A percentile compares a stretch with the other conserved stretches of the same genome.
phyloP scores from a whole-genome alignment of 2,797 vertebrate genomes.

The Esox masquinongy region DNA sequence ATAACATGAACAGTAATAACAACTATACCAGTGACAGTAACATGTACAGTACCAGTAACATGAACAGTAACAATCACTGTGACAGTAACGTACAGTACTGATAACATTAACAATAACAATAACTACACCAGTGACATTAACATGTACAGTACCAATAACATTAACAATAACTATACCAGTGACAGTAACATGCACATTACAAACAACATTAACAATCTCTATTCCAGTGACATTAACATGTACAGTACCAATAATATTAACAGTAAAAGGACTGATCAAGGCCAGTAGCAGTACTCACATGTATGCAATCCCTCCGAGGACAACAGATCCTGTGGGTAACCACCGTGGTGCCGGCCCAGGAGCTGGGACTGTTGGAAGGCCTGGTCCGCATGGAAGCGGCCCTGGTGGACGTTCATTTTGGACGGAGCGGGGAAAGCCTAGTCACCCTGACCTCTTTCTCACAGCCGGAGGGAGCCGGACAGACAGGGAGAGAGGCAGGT shows the following conservation, averaged over 20 bases:
- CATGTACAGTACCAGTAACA: no score
- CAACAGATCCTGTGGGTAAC: slow-evolving; percentile 45
- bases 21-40: no score
- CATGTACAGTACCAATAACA: not conserved
- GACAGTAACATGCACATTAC: not conserved
- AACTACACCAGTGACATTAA: no score
- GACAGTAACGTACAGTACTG: not conserved
- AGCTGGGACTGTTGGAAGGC: slow-evolving; percentile 38
- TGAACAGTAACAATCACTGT: not conserved
- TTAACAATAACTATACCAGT: not conserved
- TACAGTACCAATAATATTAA: not conserved
- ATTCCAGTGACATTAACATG: not conserved
- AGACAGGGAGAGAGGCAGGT: slow-evolving; percentile 47
- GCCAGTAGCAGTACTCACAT: slow-evolving; percentile 67
- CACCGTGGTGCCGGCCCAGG: slow-evolving; percentile 33
- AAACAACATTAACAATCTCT: not conserved
- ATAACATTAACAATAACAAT: no score
- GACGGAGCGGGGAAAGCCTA: slow-evolving; percentile 27
- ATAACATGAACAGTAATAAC: no score
- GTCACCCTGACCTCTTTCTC: slow-evolving; percentile 44
- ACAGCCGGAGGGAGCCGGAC: slow-evolving; percentile 44
- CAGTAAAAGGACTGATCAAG: not conserved
- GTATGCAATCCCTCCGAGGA: slow-evolving; percentile 59
- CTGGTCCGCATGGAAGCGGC: not conserved
- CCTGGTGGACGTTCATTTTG: slow-evolving; percentile 64